These are phyloP conservation scores for Horisme vitalbata DNA, from an alignment of 2,888 invertebrate species.

Conservation along the genomic window DNA sequence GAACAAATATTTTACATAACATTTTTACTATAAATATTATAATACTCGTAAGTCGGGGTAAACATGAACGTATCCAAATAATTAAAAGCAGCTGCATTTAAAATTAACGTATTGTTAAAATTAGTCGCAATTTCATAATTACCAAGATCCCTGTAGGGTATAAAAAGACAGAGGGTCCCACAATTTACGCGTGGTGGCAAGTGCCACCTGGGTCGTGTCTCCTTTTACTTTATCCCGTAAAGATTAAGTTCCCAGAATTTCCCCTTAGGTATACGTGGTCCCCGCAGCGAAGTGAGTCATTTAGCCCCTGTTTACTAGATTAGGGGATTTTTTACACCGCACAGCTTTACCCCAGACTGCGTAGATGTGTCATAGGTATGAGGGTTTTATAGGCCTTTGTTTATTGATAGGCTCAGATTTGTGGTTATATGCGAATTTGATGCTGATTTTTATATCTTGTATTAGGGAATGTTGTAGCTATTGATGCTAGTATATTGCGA, in stretches of 20 bases:
- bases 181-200: constrained; percentile 66
- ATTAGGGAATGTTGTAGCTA: constrained; percentile 2
- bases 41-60: too few species aligned
- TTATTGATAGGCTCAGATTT: constrained; percentile 57
- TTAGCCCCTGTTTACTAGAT: constrained; percentile 81
- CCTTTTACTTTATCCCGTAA: constrained; percentile 80
- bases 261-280: constrained; percentile 57
- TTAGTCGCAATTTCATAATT: constrained; percentile 66
- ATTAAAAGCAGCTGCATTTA: constrained; percentile 20
- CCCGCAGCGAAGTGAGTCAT: constrained; percentile 79
- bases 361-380: constrained; percentile 64
- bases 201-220: constrained; percentile 80
- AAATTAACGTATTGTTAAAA: constrained; percentile 57
- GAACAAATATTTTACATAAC: too few species aligned
- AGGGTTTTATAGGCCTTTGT: constrained; percentile 56
- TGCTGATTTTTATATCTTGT: constrained; percentile 11
- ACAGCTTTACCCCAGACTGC: constrained; percentile 63
- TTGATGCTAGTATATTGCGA: too few species aligned
- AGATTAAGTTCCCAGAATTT: constrained; percentile 79
- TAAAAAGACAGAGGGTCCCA: constrained; percentile 67
- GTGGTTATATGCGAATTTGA: constrained; percentile 42
- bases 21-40: too few species aligned
- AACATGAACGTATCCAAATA: too few species aligned
- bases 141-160: constrained; percentile 49
- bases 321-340: constrained; percentile 79